Conservation (phyloP, 2,797 vertebrate genomes). For the Tympanoctomys barrerae region DNA sequence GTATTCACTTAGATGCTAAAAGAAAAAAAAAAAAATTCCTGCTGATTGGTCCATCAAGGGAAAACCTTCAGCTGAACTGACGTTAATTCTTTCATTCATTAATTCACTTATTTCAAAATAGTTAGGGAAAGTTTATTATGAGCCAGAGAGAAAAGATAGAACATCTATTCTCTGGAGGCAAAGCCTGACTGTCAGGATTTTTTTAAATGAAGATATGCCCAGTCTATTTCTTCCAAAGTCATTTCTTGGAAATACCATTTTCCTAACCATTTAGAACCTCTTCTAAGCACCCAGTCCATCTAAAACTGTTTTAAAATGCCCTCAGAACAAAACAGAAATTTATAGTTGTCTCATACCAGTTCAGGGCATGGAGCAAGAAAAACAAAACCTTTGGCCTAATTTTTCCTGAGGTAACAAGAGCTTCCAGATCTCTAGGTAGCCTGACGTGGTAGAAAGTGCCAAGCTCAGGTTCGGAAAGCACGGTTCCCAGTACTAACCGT, state of each 20-base stretch:
- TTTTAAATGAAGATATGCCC: neutral
- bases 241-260: slow-evolving; percentile 17
- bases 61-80: neutral
- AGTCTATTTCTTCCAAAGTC: neutral
- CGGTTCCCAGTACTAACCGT: neutral
- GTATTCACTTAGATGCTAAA: neutral
- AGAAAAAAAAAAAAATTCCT: neutral
- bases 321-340: slow-evolving; percentile 55
- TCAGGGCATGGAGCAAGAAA: slow-evolving; percentile 44
- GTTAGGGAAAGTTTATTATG: neutral
- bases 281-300: slow-evolving; percentile 2
- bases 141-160: neutral
- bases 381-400: neutral
- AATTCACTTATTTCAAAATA: slow-evolving; percentile 6
- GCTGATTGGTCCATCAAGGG: neutral
- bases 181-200: neutral
- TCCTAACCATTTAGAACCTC: neutral
- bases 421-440: neutral
- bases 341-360: slow-evolving; percentile 24
- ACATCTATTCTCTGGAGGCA: neutral
- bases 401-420: slow-evolving; percentile 16
- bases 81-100: neutral
- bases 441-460: neutral
- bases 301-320: slow-evolving; percentile 55
- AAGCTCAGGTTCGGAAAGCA: neutral